phyloP scores from a whole-genome alignment of 2,797 vertebrate species.

The Buphagus erythrorhynchus region DNA sequence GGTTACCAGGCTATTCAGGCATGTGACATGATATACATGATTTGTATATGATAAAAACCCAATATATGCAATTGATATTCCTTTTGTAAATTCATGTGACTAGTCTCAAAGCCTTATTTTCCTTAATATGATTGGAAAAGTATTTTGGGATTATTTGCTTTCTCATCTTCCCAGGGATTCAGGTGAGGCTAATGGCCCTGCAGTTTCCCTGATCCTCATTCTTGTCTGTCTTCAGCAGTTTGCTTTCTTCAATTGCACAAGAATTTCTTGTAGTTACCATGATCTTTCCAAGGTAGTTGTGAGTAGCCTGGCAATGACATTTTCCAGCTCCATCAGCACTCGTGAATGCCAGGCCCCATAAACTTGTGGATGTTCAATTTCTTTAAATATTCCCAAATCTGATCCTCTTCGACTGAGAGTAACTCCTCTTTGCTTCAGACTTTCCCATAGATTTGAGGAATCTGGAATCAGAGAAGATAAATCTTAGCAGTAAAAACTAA shows the following conservation, averaged over 20 bases:
- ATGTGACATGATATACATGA: not conserved
- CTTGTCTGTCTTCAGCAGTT: not conserved
- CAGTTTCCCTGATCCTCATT: not conserved
- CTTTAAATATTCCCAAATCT: not conserved
- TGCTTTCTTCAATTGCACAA: not conserved
- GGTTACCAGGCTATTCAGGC: not conserved
- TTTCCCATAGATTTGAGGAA: not conserved
- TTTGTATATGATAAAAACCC: not conserved
- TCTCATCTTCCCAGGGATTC: not conserved
- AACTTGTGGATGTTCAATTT: not conserved
- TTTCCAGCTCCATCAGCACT: not conserved
- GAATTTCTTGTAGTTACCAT: not conserved
- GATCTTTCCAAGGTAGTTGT: not conserved
- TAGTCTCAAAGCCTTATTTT: not conserved
- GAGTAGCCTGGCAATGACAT: accelerated
- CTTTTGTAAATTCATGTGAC: not conserved
- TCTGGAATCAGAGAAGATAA: not conserved
- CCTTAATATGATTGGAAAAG: not conserved
- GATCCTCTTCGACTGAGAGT: not conserved
- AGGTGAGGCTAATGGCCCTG: not conserved
- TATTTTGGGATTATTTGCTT: not conserved
- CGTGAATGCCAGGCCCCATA: accelerated
- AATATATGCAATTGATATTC: not conserved
- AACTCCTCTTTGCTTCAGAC: not conserved
- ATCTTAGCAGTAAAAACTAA: not conserved